Evolutionary conservation across 1,140 invertebrate genomes (phyloP), one percentile per base, ranked within the genome.

Genomic region (Dreissena polymorpha): DNA sequence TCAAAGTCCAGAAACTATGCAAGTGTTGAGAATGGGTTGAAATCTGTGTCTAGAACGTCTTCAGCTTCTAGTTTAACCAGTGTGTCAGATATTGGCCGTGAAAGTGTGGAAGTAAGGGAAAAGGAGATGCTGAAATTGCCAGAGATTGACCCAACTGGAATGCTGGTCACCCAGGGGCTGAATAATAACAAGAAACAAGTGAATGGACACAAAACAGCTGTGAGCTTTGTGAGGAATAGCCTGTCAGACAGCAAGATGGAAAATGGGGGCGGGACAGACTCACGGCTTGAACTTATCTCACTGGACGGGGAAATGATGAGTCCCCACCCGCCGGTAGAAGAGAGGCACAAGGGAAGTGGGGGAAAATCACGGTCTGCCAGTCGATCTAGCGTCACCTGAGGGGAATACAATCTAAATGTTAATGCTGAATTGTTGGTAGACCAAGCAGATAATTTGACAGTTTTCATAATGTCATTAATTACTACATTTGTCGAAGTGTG

Each of bases 121-220:
- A 77, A 67, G 25, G 76, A 80, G 67, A 13, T 51, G 10, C 39
- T 75, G 12, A 74, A 68, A 75, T 53, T 83, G 63, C 80, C 80
- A 29, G 80, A 83, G 65, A 83, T 83, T 67, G 80, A 83, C 39
- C 80, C 80, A 57, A 51, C 80, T 18, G 80, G 80, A n/a, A 67
- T 64, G 14, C 50, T 83, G 16, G 71, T 83, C n/a, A 83, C 80
- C 7, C 80, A 83, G 51, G 71, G 80, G 16, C 18, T 83, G 27
- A 83, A 75, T 60, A 83, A 83, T 53, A 50, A 74, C 13, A 65
- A 39, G 69, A 55, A 57, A 10, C 21, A 16, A 8, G 60, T 55
- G 16, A 71, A 65, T 69, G 53, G 67, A 63, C 10, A 39, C 18
- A 63, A 27, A 39, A 80, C 78, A 23, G 68, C 78, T 23, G 68